phyloP scores from a whole-genome alignment of 2,888 invertebrate species.

The Epirrhoe tristata region DNA sequence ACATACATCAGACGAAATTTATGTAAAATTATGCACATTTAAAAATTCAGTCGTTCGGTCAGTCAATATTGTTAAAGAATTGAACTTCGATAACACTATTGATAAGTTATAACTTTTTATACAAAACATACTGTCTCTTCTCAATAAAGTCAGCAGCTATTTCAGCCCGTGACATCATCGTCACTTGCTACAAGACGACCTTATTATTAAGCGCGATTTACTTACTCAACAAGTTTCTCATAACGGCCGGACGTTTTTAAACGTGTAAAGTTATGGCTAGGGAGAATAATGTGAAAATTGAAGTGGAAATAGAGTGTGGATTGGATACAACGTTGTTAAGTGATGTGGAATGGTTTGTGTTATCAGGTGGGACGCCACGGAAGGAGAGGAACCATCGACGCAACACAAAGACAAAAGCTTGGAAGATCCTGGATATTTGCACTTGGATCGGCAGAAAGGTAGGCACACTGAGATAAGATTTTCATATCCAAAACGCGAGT shows the following conservation, averaged over 20 bases:
- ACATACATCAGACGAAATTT: not conserved
- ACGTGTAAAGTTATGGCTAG: slow-evolving; percentile 36
- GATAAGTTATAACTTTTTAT: slow-evolving; percentile 51
- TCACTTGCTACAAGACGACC: slow-evolving; percentile 21
- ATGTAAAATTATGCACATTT: not conserved
- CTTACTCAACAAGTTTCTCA: slow-evolving; percentile 32
- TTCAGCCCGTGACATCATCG: slow-evolving; percentile 63
- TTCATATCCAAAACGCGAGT: too few relatives aligned
- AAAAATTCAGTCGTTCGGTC: not conserved
- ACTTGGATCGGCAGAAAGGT: slow-evolving; percentile 81
- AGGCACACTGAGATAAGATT: slow-evolving; percentile 15
- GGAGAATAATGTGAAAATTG: slow-evolving; percentile 59
- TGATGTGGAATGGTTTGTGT: slow-evolving; percentile 75
- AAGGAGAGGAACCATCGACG: slow-evolving; percentile 65
- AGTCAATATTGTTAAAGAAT: slow-evolving; percentile 1
- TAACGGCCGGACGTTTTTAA: slow-evolving; percentile 33
- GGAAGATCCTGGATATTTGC: slow-evolving; percentile 73
- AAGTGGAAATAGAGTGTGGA: slow-evolving; percentile 70
- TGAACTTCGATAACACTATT: slow-evolving; percentile 53
- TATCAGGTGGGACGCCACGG: slow-evolving; percentile 72
- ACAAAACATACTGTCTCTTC: slow-evolving; percentile 47
- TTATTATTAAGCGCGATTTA: too few relatives aligned
- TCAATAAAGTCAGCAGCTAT: slow-evolving; percentile 51
- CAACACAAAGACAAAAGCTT: slow-evolving; percentile 61
- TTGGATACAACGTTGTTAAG: slow-evolving; percentile 60